phyloP scores from a whole-genome alignment of 2,797 vertebrate species.

The Adelosebastes latens region DNA sequence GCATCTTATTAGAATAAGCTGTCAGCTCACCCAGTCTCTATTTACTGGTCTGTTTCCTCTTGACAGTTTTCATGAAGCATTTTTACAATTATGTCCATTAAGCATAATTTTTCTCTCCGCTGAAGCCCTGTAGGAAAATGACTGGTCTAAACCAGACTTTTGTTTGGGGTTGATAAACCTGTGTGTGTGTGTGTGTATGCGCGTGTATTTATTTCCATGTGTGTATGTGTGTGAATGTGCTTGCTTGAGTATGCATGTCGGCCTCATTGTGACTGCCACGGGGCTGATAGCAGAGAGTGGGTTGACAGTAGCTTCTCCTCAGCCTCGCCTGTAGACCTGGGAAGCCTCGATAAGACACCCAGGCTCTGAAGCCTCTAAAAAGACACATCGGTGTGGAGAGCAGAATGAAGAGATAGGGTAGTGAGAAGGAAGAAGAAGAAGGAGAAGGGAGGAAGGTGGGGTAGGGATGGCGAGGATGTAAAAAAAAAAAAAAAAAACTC shows the following conservation, averaged over 20 bases:
- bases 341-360: slow-evolving; percentile 79
- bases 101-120: slow-evolving; percentile 60
- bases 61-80: slow-evolving; percentile 60
- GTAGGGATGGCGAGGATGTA: slow-evolving; percentile 33
- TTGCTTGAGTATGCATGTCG: slow-evolving; percentile 66
- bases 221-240: slow-evolving; percentile 41
- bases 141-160: slow-evolving; percentile 54
- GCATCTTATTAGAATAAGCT: slow-evolving; percentile 70
- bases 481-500: slow-evolving; percentile 44
- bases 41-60: slow-evolving; percentile 55
- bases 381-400: slow-evolving; percentile 69
- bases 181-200: neutral
- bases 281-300: slow-evolving; percentile 68
- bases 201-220: slow-evolving; percentile 15
- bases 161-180: slow-evolving; percentile 61
- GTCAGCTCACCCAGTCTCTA: slow-evolving; percentile 48
- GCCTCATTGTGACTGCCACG: slow-evolving; percentile 65
- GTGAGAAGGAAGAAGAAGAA: slow-evolving; percentile 41
- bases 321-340: slow-evolving; percentile 76
- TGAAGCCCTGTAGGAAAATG: slow-evolving; percentile 43
- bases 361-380: slow-evolving; percentile 71
- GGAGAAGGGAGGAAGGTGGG: slow-evolving; percentile 20
- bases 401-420: slow-evolving; percentile 60
- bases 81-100: slow-evolving; percentile 71
- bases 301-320: slow-evolving; percentile 72